Conservation (phyloP, 1,140 invertebrate species). For the Danaus melanippus region DNA sequence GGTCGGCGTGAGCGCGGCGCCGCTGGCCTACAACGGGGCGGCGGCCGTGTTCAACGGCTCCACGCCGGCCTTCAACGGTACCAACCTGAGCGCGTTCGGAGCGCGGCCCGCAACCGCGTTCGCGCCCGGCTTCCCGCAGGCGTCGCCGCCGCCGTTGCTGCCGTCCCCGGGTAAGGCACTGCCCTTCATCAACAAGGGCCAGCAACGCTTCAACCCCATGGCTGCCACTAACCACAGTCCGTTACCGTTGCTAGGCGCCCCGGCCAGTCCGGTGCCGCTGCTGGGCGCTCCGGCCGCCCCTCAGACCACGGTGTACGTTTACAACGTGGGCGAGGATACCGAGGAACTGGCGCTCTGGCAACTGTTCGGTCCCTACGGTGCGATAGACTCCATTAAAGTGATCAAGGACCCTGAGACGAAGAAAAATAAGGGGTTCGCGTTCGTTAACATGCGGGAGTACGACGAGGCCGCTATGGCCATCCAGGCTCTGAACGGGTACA, state of each 20-base stretch:
- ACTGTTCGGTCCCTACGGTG: slow-evolving; percentile 98
- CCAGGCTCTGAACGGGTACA: slow-evolving; percentile 97
- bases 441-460: slow-evolving; percentile 99
- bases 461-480: slow-evolving; percentile 98
- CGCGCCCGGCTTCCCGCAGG: slow-evolving; percentile 54
- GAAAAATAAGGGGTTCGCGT: slow-evolving; percentile 99
- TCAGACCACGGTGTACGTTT: slow-evolving; percentile 79
- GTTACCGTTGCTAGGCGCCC: slow-evolving; percentile 58
- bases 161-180: slow-evolving; percentile 67
- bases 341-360: slow-evolving; percentile 99
- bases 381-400: slow-evolving; percentile 98
- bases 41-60: slow-evolving; percentile 51
- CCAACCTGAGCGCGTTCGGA: slow-evolving; percentile 52
- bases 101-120: slow-evolving; percentile 42
- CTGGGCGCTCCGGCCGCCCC: slow-evolving; percentile 47
- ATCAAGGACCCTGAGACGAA: slow-evolving; percentile 98
- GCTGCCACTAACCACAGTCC: slow-evolving; percentile 59
- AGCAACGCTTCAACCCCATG: slow-evolving; percentile 70
- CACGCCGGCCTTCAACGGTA: slow-evolving; percentile 49
- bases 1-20: slow-evolving; percentile 33
- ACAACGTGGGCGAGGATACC: slow-evolving; percentile 98
- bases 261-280: slow-evolving; percentile 56
- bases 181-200: slow-evolving; percentile 68
- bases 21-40: slow-evolving; percentile 51
- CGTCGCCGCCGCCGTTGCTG: slow-evolving; percentile 59